Evolutionary conservation across 1,140 invertebrate genomes (phyloP), one percentile per base, ranked within the genome.

Genomic region (Heliconius hermathena): DNA sequence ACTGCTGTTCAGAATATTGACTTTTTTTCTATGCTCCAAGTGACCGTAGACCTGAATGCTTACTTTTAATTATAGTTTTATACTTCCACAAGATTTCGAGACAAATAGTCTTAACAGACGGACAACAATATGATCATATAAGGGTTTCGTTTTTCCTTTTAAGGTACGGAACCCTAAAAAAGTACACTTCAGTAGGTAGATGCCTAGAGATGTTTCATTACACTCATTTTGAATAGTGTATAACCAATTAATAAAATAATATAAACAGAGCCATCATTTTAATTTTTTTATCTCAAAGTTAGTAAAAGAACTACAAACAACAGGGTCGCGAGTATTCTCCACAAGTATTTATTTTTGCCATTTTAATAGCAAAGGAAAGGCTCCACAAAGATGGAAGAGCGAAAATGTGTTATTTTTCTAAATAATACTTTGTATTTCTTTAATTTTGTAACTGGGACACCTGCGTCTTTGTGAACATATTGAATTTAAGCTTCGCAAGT

Each of bases 311-410:
- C 54, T n/a, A 57, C 54, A 57, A 57, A 57, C 54, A n/a, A 57
- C 20, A 57, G 54, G 6, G 54, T 57, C 54, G 20, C 54, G n/a
- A 57, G 54, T n/a, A 57, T 57, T 57, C n/a, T 57, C 54, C 54
- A 18, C 54, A 57, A 57, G 54, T 57, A 57, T 57, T 57, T 57
- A 57, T 57, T 57, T 57, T 57, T 57, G 54, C 54, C 20, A 57
- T 57, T 57, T 57, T 57, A 57, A 57, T 57, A 6, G 54, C 54
- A 57, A 57, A 57, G 54, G 54, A 57, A 57, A 57, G n/a, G 54
- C 54, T 22, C n/a, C 54, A 60, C 54, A 60, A 60, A 60, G 54
- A 60, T 60, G 54, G n/a, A 60, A 60, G 54, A 60, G 54, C 9
- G n/a, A 60, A 60, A 60, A 60, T 8, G 54, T 3, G 54, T 60